These are phyloP conservation scores for Callipepla californica DNA, from an alignment of 2,113 vertebrate genomes.

Conservation along the genomic window DNA sequence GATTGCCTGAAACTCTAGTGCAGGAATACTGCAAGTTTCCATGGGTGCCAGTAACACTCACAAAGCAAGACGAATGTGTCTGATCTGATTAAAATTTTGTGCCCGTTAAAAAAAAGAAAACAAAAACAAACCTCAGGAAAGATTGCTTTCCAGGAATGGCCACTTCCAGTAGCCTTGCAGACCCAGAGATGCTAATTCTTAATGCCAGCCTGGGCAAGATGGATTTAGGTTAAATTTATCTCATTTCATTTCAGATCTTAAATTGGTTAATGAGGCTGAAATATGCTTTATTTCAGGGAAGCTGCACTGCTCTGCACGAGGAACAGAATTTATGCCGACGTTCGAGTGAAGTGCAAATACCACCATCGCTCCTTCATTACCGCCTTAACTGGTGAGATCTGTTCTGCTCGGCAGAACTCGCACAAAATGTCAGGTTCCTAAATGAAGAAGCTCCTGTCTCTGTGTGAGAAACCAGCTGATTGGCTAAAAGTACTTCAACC, in stretches of 20 bases:
- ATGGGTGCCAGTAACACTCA: neutral
- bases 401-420: slow-evolving; percentile 61
- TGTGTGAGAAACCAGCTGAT: neutral
- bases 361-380: slow-evolving; percentile 70
- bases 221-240: slow-evolving; percentile 46
- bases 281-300: slow-evolving; percentile 61
- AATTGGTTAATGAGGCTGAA: slow-evolving; percentile 58
- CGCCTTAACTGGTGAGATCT: slow-evolving; percentile 62
- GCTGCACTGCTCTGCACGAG: neutral
- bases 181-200: neutral
- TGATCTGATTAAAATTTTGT: neutral
- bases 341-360: slow-evolving; percentile 60
- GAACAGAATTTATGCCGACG: slow-evolving; percentile 61
- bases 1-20: neutral
- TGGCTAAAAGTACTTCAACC: slow-evolving; percentile 69
- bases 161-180: neutral
- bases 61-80: neutral
- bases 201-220: slow-evolving; percentile 1
- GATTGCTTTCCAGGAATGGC: neutral
- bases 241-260: slow-evolving; percentile 33
- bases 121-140: neutral
- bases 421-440: slow-evolving; percentile 70
- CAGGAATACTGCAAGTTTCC: neutral
- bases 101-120: neutral
- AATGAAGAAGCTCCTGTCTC: slow-evolving; percentile 59